phyloP scores from a whole-genome alignment of 2,113 vertebrate species.

The Eubucco bourcierii region DNA sequence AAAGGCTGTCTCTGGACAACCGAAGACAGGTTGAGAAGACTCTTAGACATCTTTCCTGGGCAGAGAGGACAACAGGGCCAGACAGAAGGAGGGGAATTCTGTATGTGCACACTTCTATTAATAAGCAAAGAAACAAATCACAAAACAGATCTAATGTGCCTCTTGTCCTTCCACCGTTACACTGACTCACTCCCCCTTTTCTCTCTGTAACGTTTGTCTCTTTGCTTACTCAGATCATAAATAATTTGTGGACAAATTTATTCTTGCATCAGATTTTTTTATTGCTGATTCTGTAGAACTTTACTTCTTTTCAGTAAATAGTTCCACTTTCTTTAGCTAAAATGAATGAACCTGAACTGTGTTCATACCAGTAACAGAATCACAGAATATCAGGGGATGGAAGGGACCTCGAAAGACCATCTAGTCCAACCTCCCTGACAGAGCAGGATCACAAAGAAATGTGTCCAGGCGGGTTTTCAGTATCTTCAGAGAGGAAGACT shows the following conservation, averaged over 20 bases:
- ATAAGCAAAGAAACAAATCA: background rate
- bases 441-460: too few relatives aligned
- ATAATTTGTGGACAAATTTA: background rate
- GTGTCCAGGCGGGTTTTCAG: too few relatives aligned
- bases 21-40: background rate
- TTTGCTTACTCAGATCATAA: background rate
- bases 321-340: background rate
- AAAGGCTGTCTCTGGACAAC: background rate
- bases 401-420: too few relatives aligned
- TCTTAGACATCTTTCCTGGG: background rate
- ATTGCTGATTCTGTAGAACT: background rate
- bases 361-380: background rate
- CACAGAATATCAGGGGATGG: too few relatives aligned
- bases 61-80: background rate
- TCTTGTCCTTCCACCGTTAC: background rate
- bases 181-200: background rate
- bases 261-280: background rate
- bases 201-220: background rate
- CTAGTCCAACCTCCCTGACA: too few relatives aligned
- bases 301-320: background rate
- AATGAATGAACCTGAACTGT: background rate
- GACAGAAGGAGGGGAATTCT: background rate
- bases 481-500: too few relatives aligned
- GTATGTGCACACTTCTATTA: background rate
- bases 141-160: background rate